Evolutionary conservation across 2,113 vertebrate genomes (phyloP), one percentile per base, ranked within the genome.

Genomic region (Platysteira castanea): DNA sequence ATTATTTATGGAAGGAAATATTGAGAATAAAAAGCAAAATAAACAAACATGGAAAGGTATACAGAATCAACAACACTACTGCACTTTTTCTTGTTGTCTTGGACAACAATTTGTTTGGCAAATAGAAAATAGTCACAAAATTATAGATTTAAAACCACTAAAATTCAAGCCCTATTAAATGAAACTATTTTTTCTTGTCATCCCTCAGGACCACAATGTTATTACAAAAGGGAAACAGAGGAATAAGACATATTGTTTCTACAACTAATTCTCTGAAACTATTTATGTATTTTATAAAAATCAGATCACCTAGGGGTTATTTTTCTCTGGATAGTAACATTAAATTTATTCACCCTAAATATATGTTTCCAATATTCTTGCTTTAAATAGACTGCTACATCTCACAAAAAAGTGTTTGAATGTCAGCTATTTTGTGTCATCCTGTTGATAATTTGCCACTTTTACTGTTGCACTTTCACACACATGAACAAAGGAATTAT

Each of bases 101-200:
- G 22, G 37, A 84, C 68, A 90, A 93, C 93, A 96, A 95, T 88
- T n/a, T n/a, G n/a, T n/a, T n/a, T n/a, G n/a, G 31, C 23, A 81
- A 87, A 84, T 8, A 93, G 68, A 84, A 96, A 94, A 42, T 42
- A 92, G 47, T 68, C 84, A 90, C 54, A 86, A 93, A 96, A 97
- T 93, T 95, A 94, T 95, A 91, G 91, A 87, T 89, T 94, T 95
- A 92, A 95, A 94, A 30, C 83, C 73, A 86, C 91, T 95, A 90
- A 96, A 93, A 93, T 93, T 95, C 93, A 95, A 90, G 90, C 53
- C 37, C 44, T 47, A 71, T 93, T 89, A 97, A 97, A 97, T 96
- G 86, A 96, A 96, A 95, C 68, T 91, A 91, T 81, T 97, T 94
- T 97, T 97, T 97, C 94, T 96, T 97, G 95, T 97, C 95, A 96